These are phyloP conservation scores for Enteromius afrohamiltoni DNA, from an alignment of 2,797 vertebrate species.

Conservation along the genomic window DNA sequence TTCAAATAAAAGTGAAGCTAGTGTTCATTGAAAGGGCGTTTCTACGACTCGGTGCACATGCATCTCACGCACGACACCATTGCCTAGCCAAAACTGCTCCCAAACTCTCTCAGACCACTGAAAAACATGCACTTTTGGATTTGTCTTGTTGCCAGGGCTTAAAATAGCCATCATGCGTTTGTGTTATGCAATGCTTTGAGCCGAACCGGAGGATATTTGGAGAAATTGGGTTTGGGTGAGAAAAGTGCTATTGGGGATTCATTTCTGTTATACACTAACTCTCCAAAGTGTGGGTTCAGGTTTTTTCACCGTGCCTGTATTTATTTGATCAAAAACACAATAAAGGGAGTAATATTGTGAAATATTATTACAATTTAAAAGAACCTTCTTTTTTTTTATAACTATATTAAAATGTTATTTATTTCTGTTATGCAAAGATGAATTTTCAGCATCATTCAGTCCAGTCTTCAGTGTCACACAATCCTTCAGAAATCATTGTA, in stretches of 20 bases:
- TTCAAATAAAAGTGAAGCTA: conserved; percentile 11
- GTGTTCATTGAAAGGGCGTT: conserved; percentile 5
- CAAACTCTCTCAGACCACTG: conserved; percentile 22
- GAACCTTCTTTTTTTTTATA: neutral
- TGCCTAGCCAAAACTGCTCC: neutral
- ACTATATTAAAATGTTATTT: neutral
- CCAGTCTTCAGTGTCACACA: neutral
- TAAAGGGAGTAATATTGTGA: neutral
- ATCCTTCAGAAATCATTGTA: neutral
- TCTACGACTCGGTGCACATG: neutral
- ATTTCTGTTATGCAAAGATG: neutral
- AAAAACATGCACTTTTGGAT: conserved; percentile 32
- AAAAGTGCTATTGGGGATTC: conserved; percentile 11
- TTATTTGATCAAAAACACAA: neutral
- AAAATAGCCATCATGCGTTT: conserved; percentile 60
- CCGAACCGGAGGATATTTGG: neutral
- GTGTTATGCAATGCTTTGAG: conserved; percentile 41
- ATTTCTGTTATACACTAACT: neutral
- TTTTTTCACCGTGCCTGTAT: neutral
- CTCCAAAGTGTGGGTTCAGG: neutral
- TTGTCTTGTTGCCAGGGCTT: conserved; percentile 22
- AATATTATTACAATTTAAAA: neutral
- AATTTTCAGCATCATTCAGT: neutral
- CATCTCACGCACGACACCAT: neutral
- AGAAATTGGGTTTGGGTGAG: conserved; percentile 30